phyloP scores from a whole-genome alignment of 2,888 invertebrate genomes.

The Oligia latruncula region DNA sequence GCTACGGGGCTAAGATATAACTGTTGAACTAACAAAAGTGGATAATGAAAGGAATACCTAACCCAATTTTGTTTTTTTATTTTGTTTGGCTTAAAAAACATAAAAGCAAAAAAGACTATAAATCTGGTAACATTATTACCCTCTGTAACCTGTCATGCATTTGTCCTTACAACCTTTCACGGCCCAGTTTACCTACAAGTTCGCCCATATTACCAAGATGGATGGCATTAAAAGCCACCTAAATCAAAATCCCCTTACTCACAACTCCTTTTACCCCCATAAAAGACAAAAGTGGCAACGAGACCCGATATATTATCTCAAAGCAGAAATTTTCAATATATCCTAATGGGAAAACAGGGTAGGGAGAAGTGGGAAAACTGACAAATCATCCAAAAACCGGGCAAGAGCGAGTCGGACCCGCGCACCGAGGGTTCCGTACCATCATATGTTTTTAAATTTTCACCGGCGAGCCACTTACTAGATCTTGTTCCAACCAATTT shows the following conservation, averaged over 20 bases:
- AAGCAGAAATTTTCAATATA: constrained; percentile 49
- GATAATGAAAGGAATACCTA: too few species aligned
- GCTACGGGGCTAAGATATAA: too few species aligned
- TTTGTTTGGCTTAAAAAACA: background rate
- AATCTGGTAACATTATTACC: background rate
- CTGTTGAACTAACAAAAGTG: too few species aligned
- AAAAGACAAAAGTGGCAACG: constrained; percentile 56
- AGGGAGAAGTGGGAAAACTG: constrained; percentile 22
- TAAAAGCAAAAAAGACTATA: background rate
- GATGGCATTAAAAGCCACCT: constrained; percentile 25
- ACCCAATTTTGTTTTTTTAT: background rate
- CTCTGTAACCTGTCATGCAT: background rate
- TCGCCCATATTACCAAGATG: background rate
- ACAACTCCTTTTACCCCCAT: constrained; percentile 34
- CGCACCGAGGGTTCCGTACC: too few species aligned
- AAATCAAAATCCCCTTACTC: constrained; percentile 35
- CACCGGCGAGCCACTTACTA: too few species aligned
- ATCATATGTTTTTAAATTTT: too few species aligned
- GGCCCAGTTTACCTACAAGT: constrained; percentile 6
- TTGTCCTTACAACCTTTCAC: background rate
- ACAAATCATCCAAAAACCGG: constrained; percentile 46
- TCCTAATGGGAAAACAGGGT: constrained; percentile 9
- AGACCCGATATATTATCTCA: constrained; percentile 42
- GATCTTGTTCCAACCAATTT: too few species aligned
- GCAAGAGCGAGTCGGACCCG: too few species aligned